Base-by-base conservation (phyloP, 2,797 vertebrate genomes). In the Hypotaenidia okinawae region DNA sequence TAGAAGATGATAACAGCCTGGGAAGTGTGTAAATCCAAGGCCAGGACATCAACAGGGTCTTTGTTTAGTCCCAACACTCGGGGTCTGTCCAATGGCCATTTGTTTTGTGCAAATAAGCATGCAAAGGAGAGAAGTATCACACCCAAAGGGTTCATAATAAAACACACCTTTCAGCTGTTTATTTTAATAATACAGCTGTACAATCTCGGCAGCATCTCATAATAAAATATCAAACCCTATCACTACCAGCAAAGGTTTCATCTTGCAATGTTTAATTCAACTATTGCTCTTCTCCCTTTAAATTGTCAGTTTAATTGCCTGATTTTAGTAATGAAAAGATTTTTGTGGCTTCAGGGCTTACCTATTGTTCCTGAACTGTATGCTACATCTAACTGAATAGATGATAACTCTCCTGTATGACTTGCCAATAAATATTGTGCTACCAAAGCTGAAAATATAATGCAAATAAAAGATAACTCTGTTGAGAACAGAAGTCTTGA, bases 201-300 rank as follows among this genome's bases (percentile, higher is more conserved):
- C 70, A 74, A 19, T 91, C 83, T 94, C 54, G 2, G 84, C 84
- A 75, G 79, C 57, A 43, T 82, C 57, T 84, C 21, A n/a, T 79
- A 86, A 95, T 95, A 93, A 95, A 95, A 91, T 93, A 96, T 89
- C 78, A 94, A 5, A 52, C 66, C 49, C 18, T 94, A 89, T 95
- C 72, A 83, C 75, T 88, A 79, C 47, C 59, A 94, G 90, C 75
- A 89, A 93, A 84, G 73, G 90, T 95, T 95, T 96, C 84, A 87
- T 95, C 87, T 94, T 97, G 92, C 95, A 95, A 75, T 93, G 90
- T 95, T 95, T 94, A 90, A 96, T 96, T 96, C 96, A 95, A 10
- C 39, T 94, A 27, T 74, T 87, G 58, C 37, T 3, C 47, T 84
- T 95, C 18, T 58, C 49, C 11, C 62, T 92, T 62, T 92, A 94